Percentiles rank a stretch among this genome's conserved stretches.
Conservation (phyloP, 2,113 vertebrate genomes). For the Nyctibius bracteatus region DNA sequence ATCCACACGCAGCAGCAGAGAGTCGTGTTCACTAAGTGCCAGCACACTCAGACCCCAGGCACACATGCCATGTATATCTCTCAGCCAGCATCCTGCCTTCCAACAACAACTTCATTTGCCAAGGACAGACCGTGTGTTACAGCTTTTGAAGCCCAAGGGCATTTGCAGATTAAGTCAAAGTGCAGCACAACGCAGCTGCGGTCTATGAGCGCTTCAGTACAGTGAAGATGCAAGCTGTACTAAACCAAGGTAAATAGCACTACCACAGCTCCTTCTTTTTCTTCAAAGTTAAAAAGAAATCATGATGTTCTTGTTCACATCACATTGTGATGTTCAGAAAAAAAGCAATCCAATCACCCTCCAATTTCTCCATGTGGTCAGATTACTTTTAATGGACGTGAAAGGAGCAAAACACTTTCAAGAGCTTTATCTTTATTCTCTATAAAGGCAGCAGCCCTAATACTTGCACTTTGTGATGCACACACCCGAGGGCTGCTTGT, state of each 20-base stretch:
- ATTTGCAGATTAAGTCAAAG: neutral
- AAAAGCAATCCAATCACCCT: neutral
- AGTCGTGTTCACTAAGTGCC: rapidly evolving
- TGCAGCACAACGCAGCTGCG: neutral
- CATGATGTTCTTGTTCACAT: neutral
- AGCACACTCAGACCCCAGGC: rapidly evolving
- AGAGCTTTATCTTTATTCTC: neutral
- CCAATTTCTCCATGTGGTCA: neutral
- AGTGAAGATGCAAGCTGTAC: neutral
- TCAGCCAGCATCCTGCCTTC: neutral
- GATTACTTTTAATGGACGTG: neutral
- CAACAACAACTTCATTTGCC: neutral
- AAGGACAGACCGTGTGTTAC: neutral
- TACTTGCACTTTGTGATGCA: rapidly evolving
- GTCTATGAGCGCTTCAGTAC: rapidly evolving
- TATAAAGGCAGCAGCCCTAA: rapidly evolving
- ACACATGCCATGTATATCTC: rapidly evolving
- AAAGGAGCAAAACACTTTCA: neutral
- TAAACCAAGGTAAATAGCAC: rapidly evolving
- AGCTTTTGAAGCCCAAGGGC: neutral
- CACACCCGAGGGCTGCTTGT: neutral
- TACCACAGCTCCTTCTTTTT: neutral
- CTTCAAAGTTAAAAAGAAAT: neutral
- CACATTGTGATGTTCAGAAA: rapidly evolving
- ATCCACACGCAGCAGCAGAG: neutral